Base-by-base conservation (phyloP, 2,113 vertebrate genomes). In the Elgaria multicarinata region DNA sequence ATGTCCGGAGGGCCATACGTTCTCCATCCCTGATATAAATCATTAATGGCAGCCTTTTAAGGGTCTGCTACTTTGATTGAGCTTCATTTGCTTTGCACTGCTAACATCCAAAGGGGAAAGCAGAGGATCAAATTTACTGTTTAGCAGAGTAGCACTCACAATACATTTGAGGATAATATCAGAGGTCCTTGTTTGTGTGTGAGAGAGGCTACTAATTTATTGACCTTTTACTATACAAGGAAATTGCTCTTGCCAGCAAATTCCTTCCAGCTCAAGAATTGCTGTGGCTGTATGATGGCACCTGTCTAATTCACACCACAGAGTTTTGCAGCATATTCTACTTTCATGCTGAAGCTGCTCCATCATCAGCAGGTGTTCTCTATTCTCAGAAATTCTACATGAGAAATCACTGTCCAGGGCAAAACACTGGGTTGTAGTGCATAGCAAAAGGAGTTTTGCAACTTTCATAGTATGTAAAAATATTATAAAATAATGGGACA, bases 221-320 rank as follows among this genome's bases (percentile, higher is more conserved):
- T 77, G 46, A 87, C 85, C 79, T 55, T 90, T 83, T 87, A 77
- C 83, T 84, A 77, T 55, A 87, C 71, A 92, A 36, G 5, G 55
- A 90, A 0, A 50, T 7, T n/a, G 33, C 62, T 28, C 2, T 1
- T 79, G 44, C 77, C 53, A n/a, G 16, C 1, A 69, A 50, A 69
- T 22, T 64, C 55, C 6, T 80, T 16, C 5, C 44, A n/a, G 26
- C 64, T 10, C 33, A 77, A 33, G 81, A 84, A 7, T 1, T 55
- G 71, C 46, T 44, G n/a, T 1, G 53, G 71, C 46, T 44, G n/a
- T 44, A 39, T 66, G 58, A 77, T n/a, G 62, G 28, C 28, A 33
- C 0, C 0, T 2, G 8, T 86, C 39, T 20, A 55, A 87, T 92
- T 89, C 66, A 31, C 0, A n/a, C 14, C 8, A 1, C 36, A 42